Base-by-base conservation (phyloP, 2,888 invertebrate species). In the Gastracanthus pulcherrimus region DNA sequence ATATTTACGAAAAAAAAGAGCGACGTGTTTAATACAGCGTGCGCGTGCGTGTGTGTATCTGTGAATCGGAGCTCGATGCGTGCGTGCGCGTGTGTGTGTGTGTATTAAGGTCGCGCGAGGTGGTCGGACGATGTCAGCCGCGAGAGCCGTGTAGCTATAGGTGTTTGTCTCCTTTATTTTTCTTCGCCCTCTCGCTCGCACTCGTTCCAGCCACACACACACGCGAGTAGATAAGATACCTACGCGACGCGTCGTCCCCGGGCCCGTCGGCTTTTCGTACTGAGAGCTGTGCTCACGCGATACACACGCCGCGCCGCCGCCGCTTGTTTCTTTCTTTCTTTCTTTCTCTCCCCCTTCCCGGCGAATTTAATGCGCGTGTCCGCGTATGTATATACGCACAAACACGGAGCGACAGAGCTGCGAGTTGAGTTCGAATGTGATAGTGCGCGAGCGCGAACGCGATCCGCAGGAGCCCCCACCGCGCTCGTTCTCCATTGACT, bases 91-190 rank as follows among this genome's bases (percentile, higher is more conserved):
- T 36, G 31, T 26, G 48, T n/a, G n/a, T n/a, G n/a, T n/a, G n/a
- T n/a, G n/a, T 64, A 74, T 66, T 81, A 81, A 29, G 41, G 62
- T 70, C 76, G 71, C 82, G 82, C 19, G 80, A 80, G 80, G 80
- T 76, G 80, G 80, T 80, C 80, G 80, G 64, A 76, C 83, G 71
- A 83, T 80, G 83, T 82, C 81, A 72, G 80, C 70, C 69, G 75
- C 70, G 80, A 66, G 75, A 48, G 79, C 82, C 77, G 31, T 41
- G 38, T 36, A 19, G 2, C 34, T 34, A 45, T 4, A n/a, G n/a
- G 45, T 62, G 5, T n/a, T 38, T 34, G 5, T 67, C 36, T 36
- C 69, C 58, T 82, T 76, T 71, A 79, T 45, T 76, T 60, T 38
- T 34, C 74, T n/a, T 62, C 67, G 51, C 82, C 66, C 58, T 80